A percentile compares a stretch with the other conserved stretches of the same genome.
Conservation (phyloP, 2,113 vertebrate species). For the Phalacrocorax aristotelis region DNA sequence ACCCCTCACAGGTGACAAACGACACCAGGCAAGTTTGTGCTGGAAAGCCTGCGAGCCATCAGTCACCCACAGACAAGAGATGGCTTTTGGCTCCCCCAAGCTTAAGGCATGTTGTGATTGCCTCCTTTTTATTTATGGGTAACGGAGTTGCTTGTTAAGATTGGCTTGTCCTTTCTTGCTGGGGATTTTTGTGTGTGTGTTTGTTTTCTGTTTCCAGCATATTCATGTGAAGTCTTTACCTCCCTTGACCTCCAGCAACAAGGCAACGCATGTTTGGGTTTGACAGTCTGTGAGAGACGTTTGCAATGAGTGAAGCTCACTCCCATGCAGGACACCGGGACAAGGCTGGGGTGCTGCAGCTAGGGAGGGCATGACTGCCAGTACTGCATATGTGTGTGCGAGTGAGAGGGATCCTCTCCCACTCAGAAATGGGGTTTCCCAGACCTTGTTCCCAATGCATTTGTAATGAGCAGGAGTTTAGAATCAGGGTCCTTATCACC, state of each 20-base stretch:
- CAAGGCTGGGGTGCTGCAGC: background rate
- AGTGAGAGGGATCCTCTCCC: background rate
- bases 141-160: constrained; percentile 21
- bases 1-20: constrained; percentile 24
- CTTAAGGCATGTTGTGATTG: constrained; percentile 1
- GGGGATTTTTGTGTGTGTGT: constrained; percentile 11
- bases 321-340: background rate
- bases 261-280: background rate
- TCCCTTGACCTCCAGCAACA: constrained; percentile 26
- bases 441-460: background rate
- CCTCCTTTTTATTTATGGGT: constrained; percentile 38
- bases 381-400: background rate
- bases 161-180: constrained; percentile 62
- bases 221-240: constrained; percentile 27
- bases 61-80: background rate
- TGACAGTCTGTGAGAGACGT: background rate
- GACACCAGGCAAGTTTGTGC: constrained; percentile 38
- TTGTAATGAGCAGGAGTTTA: background rate
- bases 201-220: constrained; percentile 29
- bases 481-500: background rate
- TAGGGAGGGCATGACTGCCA: background rate
- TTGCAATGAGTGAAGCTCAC: background rate
- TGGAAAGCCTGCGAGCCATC: constrained; percentile 16
- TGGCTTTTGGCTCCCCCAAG: constrained; percentile 5
- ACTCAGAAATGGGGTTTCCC: background rate